phyloP scores from a whole-genome alignment of 2,113 vertebrate genomes.

The Murina feae region DNA sequence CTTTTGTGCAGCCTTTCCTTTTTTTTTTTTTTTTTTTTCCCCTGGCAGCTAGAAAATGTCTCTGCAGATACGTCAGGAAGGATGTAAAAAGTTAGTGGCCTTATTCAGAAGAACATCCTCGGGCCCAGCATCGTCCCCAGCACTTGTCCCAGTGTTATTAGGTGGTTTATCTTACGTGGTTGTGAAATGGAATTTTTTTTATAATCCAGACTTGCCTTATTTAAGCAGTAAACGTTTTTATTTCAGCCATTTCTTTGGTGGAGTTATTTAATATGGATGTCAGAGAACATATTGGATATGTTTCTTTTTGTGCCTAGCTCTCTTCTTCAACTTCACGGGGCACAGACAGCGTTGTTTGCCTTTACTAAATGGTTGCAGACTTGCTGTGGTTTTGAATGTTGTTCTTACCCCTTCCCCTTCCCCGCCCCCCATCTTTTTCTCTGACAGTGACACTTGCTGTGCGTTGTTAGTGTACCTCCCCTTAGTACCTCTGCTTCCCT shows the following conservation, averaged over 20 bases:
- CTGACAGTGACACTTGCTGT: not conserved
- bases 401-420: not conserved
- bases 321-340: not conserved
- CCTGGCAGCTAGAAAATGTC: not conserved
- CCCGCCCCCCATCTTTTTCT: not conserved
- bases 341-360: not conserved
- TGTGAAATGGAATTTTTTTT: not conserved
- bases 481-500: not conserved
- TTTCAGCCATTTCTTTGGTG: conserved; percentile 3
- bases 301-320: not conserved
- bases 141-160: not conserved
- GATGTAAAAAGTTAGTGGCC: not conserved
- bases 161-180: not conserved
- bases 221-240: conserved; percentile 29
- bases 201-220: conserved; percentile 25
- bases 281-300: not conserved
- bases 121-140: not conserved
- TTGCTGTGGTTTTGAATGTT: not conserved
- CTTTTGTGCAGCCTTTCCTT: not conserved
- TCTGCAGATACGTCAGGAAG: not conserved
- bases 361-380: not conserved
- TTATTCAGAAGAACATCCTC: not conserved
- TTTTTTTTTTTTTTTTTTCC: not conserved
- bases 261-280: not conserved
- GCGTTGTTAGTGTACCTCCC: not conserved